Evolutionary conservation across 2,888 invertebrate genomes (phyloP), one percentile per base, ranked within the genome.

Genomic region (Glaucopsyche alexis): DNA sequence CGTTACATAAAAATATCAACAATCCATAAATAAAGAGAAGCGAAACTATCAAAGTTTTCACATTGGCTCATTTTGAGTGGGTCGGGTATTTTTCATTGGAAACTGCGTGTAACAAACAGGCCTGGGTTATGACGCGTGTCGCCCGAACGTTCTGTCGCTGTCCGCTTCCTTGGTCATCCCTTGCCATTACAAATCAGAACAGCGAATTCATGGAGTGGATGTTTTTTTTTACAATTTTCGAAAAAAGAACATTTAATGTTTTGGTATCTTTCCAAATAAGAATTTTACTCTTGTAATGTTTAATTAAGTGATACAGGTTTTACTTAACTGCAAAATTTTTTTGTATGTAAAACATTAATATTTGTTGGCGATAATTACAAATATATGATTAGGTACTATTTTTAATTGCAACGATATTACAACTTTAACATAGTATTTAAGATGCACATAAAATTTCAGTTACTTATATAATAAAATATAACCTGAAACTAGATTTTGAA

Each of bases 91-190:
- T 75, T 75, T 76, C 78, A 78, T 76, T 70, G 73, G 71, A 71
- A 69, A 75, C 78, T 76, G 72, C 75, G 74, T 74, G 77, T 75
- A 74, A 74, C 76, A 71, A 72, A 74, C 75, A 75, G 74, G 74
- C 74, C 72, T 73, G 87, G 84, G 91, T 91, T 92, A 91, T 91
- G 91, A 87, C 87, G 91, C 91, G 91, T 91, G 88, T 86, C 90
- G 85, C 82, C 80, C 78, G 80, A 75, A 85, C 87, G 88, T 88
- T 90, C 91, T 90, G 91, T 91, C 79, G 83, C 80, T 89, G 90
- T 87, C 91, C 91, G 83, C 88, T 92, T 92, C 91, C 91, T 89
- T 89, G 79, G 75, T 76, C 85, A 83, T 84, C 85, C 84, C 86
- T 72, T 60, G 60, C 60, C 29, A 60, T 60, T 60, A 60, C 67